These are phyloP conservation scores for Cricetomys ansorgei DNA, from an alignment of 2,113 vertebrate genomes.

Conservation along the genomic window DNA sequence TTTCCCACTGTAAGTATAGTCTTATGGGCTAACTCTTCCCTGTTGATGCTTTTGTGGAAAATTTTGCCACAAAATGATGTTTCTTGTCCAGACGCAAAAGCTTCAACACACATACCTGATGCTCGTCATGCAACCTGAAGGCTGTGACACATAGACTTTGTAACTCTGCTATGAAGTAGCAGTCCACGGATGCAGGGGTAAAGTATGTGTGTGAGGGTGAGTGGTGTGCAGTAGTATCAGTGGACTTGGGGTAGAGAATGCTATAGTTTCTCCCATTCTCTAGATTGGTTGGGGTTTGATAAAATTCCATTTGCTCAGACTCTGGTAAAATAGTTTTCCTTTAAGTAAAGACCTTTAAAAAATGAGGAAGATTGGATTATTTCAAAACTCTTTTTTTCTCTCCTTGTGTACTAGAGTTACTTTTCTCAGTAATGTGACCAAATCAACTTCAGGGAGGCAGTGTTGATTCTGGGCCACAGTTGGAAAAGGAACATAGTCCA, in stretches of 20 bases:
- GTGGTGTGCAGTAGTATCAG: no score
- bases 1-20: not conserved
- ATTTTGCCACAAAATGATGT: not conserved
- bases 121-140: not conserved
- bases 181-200: not conserved
- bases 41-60: not conserved
- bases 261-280: not conserved
- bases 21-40: not conserved
- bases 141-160: not conserved
- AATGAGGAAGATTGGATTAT: not conserved
- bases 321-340: not conserved
- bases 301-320: not conserved
- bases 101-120: not conserved
- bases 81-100: not conserved
- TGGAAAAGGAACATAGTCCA: not conserved
- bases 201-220: not conserved
- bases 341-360: not conserved
- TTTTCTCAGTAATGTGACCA: not conserved
- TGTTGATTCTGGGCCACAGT: not conserved
- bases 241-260: no score
- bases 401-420: not conserved
- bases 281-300: not conserved
- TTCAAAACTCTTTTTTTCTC: not conserved
- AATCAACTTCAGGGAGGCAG: not conserved
- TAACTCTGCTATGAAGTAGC: fast-evolving